A percentile compares a stretch with the other conserved stretches of the same genome.
These are phyloP conservation scores for Saturnia japonica DNA, from an alignment of 2,888 invertebrate species.

Conservation along the genomic window DNA sequence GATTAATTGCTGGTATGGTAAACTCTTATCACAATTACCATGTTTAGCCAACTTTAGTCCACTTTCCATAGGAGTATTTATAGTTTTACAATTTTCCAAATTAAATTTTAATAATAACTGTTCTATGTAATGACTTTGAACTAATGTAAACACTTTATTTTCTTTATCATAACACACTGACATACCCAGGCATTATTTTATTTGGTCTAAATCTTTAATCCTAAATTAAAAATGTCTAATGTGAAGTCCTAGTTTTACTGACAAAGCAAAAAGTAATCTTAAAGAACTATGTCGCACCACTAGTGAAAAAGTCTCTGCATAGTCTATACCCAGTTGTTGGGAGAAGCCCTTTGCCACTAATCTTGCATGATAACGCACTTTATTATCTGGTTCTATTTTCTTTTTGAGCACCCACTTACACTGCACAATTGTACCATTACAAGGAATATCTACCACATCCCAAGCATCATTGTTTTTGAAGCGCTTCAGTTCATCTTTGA, in stretches of 20 bases:
- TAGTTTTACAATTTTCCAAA: neutral
- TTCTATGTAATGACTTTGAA: neutral
- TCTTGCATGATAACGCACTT: neutral
- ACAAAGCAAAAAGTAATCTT: neutral
- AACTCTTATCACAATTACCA: neutral
- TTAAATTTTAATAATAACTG: neutral
- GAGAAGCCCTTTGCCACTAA: slow-evolving; percentile 8
- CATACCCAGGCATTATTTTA: neutral
- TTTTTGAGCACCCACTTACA: too few species aligned
- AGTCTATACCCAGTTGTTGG: slow-evolving; percentile 2
- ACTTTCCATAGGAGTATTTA: neutral
- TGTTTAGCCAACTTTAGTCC: neutral
- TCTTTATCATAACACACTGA: neutral
- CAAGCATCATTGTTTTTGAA: too few species aligned
- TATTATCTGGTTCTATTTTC: too few species aligned
- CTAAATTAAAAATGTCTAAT: neutral
- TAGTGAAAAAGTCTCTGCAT: neutral
- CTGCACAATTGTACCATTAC: too few species aligned
- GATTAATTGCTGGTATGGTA: neutral
- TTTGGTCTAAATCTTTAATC: neutral
- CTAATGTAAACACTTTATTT: neutral
- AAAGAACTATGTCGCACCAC: neutral
- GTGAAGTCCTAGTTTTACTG: neutral
- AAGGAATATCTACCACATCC: too few species aligned
- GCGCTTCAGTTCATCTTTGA: too few species aligned